Base-by-base conservation (phyloP, 1,140 invertebrate species). In the Heliconius nattereri region DNA sequence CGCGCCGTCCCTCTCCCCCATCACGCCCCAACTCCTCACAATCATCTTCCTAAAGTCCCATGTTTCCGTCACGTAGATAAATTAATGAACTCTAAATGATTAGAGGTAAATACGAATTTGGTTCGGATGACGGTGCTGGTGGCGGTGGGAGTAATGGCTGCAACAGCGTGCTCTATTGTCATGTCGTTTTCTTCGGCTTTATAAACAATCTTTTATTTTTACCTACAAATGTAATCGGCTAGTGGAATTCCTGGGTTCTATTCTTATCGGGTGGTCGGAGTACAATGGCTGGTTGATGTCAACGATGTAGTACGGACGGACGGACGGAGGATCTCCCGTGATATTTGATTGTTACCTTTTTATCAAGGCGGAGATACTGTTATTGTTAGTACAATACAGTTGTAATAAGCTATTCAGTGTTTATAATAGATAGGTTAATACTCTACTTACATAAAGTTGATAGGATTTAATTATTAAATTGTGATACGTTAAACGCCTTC, bases 191-290 rank as follows among this genome's bases (percentile, higher is more conserved):
- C 91, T 90, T 85, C 83, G 81, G 88, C 89, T 93, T 92, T 93
- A 92, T 93, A 93, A 92, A 92, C 91, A 92, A 91, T 91, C 90
- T 93, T 94, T 93, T 94, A 93, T 93, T 94, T 94, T 93, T 87
- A 91, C 86, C 91, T 90, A 91, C 85, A 83, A 92, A 87, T 93
- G 91, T 93, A 92, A 94, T 94, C 91, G 90, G 87, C 89, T 91
- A 83, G 84, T 87, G 87, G 91, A 91, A 94, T 94, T 89, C 87
- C 90, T 89, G 86, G 86, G 89, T 81, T 88, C 87, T 92, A 91
- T 91, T 94, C 91, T 90, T 91, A 89, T 92, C 90, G 91, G 90
- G 92, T 94, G 90, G 92, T 94, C 92, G 86, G 86, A 90, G 91
- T 85, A 92, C 90, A 93, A 93, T 91, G 90, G 87, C 90, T 92